These are phyloP conservation scores for Rousettus madagascariensis DNA, from an alignment of 2,797 vertebrate species.

Conservation along the genomic window DNA sequence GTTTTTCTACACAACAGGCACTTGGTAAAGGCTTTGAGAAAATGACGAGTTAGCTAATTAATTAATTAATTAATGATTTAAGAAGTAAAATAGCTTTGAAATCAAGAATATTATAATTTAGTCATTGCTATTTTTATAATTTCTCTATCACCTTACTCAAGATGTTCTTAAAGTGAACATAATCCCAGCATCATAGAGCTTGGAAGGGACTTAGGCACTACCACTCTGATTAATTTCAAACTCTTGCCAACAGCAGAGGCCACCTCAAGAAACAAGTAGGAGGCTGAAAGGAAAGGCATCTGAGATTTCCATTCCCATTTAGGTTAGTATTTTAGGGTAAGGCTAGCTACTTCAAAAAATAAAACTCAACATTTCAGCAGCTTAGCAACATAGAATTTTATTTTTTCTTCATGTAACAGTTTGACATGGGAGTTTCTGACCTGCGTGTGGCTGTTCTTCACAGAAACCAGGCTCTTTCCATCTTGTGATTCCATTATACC, in stretches of 20 bases:
- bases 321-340: not conserved
- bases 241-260: not conserved
- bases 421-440: not conserved
- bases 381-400: not conserved
- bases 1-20: not conserved
- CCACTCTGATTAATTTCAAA: not conserved
- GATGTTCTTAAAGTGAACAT: not conserved
- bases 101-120: not conserved
- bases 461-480: not conserved
- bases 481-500: not conserved
- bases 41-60: not conserved
- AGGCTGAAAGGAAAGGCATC: not conserved
- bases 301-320: not conserved
- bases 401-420: not conserved
- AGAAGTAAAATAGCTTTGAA: constrained; percentile 34
- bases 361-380: not conserved
- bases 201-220: not conserved
- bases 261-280: not conserved
- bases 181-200: not conserved
- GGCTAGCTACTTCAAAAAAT: not conserved
- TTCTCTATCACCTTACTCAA: not conserved
- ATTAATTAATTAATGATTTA: not conserved
- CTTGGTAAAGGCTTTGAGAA: constrained; percentile 20
- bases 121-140: constrained; percentile 7
- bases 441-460: not conserved